Conservation (phyloP, 2,113 vertebrate species). For the Lamprotornis superbus region DNA sequence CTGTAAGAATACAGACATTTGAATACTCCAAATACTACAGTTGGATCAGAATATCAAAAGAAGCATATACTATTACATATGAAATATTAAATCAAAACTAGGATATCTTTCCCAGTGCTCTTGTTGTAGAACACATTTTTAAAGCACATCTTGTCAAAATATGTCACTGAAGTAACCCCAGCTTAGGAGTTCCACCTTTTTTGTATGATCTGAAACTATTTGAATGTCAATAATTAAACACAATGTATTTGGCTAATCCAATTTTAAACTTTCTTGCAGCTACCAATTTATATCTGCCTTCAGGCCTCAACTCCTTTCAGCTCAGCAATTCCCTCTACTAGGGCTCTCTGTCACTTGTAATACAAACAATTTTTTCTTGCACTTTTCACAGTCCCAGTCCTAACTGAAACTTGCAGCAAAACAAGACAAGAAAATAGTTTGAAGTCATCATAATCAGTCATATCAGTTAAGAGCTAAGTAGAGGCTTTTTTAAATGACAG, state of each 20-base stretch:
- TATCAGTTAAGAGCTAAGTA: neutral
- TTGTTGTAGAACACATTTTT: neutral
- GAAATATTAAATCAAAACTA: neutral
- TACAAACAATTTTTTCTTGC: neutral
- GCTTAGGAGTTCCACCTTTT: rapidly evolving
- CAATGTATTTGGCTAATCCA: neutral
- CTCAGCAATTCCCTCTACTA: neutral
- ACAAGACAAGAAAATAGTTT: neutral
- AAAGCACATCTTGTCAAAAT: neutral
- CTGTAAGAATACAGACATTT: neutral
- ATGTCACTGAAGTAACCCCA: neutral
- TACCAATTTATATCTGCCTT: neutral
- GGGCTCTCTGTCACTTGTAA: neutral
- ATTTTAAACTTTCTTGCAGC: neutral
- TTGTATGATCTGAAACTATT: neutral
- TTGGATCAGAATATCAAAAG: neutral
- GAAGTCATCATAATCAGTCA: neutral
- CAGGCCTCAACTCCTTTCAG: neutral
- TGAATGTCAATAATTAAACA: neutral
- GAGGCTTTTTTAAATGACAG: neutral
- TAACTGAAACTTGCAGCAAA: neutral
- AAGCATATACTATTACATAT: neutral
- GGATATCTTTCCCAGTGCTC: neutral
- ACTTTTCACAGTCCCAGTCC: neutral
- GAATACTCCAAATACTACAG: neutral